phyloP scores from a whole-genome alignment of 2,888 invertebrate genomes.

The Auanema freiburgensis region DNA sequence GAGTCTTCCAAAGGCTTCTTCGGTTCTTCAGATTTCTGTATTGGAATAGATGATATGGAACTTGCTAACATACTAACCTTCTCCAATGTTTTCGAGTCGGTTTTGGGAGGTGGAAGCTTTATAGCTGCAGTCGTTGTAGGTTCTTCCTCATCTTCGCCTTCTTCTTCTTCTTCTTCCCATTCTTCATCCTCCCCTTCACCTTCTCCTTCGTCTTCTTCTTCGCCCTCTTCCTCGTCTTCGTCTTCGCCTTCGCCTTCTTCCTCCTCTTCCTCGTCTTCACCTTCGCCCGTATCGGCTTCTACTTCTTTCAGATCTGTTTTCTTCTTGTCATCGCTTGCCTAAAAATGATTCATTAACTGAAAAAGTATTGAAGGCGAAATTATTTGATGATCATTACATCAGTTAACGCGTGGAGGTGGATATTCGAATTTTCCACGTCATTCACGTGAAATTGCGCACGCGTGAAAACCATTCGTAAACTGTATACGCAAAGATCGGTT shows the following conservation, averaged over 20 bases:
- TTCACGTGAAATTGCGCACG: neutral
- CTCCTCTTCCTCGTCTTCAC: conserved; percentile 18
- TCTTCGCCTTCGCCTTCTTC: conserved; percentile 17
- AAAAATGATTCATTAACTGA: no score
- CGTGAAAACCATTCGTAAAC: no score
- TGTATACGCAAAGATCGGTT: no score
- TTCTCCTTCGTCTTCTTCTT: conserved; percentile 15
- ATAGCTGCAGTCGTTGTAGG: neutral
- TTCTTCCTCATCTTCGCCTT: neutral
- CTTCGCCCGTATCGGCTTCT: conserved; percentile 8
- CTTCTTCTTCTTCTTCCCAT: conserved; percentile 13
- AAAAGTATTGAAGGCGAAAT: no score
- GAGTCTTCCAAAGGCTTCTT: no score
- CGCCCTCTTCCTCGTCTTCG: conserved; percentile 4
- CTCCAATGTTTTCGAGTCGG: neutral
- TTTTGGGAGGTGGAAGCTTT: neutral
- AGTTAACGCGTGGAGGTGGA: neutral
- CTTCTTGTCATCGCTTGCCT: neutral
- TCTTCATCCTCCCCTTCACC: conserved; percentile 18
- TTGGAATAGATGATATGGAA: no score
- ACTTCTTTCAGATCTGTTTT: neutral
- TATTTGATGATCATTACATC: neutral
- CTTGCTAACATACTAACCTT: no score
- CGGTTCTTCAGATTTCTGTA: no score
- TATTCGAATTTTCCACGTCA: neutral